Evolutionary conservation across 2,797 vertebrate species (phyloP).

Genomic region (Brachymystax lenok): DNA sequence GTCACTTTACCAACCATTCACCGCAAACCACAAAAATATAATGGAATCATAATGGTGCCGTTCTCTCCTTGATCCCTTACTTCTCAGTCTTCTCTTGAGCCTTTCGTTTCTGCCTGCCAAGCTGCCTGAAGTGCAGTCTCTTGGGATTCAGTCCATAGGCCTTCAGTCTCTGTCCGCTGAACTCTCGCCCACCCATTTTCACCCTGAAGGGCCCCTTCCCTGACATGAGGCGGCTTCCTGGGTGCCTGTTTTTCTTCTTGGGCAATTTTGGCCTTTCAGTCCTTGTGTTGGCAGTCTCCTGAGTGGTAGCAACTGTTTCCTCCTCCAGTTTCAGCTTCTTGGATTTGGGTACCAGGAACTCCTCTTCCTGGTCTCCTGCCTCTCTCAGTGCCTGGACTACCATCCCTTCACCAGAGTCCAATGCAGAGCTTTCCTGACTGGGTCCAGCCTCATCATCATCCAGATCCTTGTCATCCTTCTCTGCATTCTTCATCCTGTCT

Average conservation of each 20-base stretch:
- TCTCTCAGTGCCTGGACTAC: conserved; percentile 32
- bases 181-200: conserved; percentile 78
- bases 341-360: conserved; percentile 62
- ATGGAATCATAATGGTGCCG: not conserved
- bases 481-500: conserved; percentile 59
- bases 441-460: not conserved
- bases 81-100: conserved; percentile 64
- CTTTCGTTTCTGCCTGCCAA: conserved; percentile 73
- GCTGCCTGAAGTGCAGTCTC: conserved; percentile 82
- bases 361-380: conserved; percentile 32
- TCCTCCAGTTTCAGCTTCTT: conserved; percentile 63
- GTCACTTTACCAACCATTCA: not conserved
- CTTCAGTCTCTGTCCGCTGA: conserved; percentile 83
- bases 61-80: conserved; percentile 32
- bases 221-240: conserved; percentile 50
- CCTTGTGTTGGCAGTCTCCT: conserved; percentile 15
- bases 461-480: conserved; percentile 4
- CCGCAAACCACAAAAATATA: too few relatives aligned
- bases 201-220: conserved; percentile 58
- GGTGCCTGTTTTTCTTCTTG: conserved; percentile 58
- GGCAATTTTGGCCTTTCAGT: conserved; percentile 50
- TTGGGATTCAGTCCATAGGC: conserved; percentile 91
- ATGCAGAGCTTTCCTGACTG: not conserved
- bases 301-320: not conserved
- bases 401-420: not conserved